Evolutionary conservation across 2,797 vertebrate genomes (phyloP).

Genomic region (Bradypodion ventrale): DNA sequence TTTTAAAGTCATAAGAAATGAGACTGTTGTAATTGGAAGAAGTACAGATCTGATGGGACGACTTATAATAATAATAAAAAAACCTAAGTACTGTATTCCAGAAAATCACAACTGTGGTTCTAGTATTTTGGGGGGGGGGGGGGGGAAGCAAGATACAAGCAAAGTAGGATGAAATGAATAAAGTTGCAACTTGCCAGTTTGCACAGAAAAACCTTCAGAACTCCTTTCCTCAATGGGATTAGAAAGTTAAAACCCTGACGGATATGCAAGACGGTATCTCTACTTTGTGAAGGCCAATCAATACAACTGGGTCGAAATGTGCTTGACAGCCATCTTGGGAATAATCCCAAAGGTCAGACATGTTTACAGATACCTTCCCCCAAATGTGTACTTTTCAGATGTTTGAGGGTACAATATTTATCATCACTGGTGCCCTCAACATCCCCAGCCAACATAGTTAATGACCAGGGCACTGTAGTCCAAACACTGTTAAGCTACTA

Average conservation of each 20-base stretch:
- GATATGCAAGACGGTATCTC: conserved; percentile 29
- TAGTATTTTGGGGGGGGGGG: background rate
- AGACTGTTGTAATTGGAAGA: no score
- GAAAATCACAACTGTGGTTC: background rate
- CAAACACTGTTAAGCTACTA: no score
- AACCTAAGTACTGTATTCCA: background rate
- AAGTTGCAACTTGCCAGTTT: conserved; percentile 33
- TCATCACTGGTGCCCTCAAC: background rate
- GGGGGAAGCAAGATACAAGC: background rate
- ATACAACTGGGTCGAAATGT: background rate
- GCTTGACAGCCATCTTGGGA: background rate
- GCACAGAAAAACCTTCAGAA: conserved; percentile 35
- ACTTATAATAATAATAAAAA: background rate
- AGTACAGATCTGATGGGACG: no score
- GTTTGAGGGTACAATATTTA: background rate
- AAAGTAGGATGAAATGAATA: background rate
- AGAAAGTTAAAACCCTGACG: conserved; percentile 1
- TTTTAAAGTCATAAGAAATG: no score
- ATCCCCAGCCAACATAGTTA: background rate
- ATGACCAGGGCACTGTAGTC: background rate
- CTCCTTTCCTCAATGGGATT: background rate
- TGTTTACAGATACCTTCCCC: background rate
- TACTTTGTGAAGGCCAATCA: conserved; percentile 10
- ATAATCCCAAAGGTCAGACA: conserved; percentile 25
- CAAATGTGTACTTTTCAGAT: background rate